phyloP scores from a whole-genome alignment of 2,113 vertebrate genomes.

The Sus scrofa region DNA sequence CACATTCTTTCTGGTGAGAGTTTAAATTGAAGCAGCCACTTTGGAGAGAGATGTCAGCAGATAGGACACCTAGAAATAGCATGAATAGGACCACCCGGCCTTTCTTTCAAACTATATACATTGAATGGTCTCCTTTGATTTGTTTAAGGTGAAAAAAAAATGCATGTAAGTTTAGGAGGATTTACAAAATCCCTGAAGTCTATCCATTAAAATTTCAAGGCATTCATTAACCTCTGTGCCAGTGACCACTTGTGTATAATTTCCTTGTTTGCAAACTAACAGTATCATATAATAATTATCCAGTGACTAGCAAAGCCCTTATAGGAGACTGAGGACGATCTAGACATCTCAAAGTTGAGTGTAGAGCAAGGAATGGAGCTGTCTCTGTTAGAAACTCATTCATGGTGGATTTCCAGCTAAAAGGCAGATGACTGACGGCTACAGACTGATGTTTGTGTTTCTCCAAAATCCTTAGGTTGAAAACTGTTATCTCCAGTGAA shows the following conservation, averaged over 20 bases:
- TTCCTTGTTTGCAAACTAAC: not conserved
- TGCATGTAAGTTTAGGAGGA: not conserved
- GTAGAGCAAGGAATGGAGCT: not conserved
- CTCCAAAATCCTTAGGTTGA: not conserved
- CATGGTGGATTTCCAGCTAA: not conserved
- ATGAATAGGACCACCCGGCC: not conserved
- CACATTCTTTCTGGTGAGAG: not conserved
- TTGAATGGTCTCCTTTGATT: not conserved
- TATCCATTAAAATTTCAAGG: not conserved
- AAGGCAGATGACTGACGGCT: not conserved
- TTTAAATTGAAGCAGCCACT: not conserved
- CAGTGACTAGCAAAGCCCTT: not conserved
- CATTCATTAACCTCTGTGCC: not conserved
- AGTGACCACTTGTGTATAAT: not conserved
- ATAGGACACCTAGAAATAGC: not conserved
- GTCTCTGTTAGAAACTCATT: not conserved
- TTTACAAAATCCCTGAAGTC: not conserved
- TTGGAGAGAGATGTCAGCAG: not conserved
- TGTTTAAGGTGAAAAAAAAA: not conserved
- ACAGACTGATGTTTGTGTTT: not conserved
- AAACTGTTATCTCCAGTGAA: not conserved
- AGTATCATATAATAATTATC: not conserved
- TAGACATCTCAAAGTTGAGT: not conserved
- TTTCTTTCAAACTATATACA: not conserved
- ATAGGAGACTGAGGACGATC: not conserved